phyloP scores from a whole-genome alignment of 2,888 invertebrate species.

The Lumbricus terrestris region DNA sequence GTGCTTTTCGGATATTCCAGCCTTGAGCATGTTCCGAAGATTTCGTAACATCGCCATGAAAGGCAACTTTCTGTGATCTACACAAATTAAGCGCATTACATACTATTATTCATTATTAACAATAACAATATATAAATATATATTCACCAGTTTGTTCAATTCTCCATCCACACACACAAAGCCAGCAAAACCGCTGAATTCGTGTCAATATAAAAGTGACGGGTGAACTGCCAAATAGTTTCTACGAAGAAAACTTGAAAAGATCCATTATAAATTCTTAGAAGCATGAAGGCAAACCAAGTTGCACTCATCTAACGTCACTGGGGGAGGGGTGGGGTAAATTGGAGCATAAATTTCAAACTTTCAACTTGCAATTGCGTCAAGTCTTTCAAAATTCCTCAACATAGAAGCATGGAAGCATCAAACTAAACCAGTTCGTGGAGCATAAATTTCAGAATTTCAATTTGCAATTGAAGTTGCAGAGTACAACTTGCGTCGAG shows the following conservation, averaged over 20 bases:
- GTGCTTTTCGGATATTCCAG: conserved; percentile 59
- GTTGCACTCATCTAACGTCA: too few relatives aligned
- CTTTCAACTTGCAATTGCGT: too few relatives aligned
- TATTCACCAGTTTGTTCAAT: neutral
- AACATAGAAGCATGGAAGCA: neutral
- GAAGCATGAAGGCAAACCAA: too few relatives aligned
- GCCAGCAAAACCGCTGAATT: neutral
- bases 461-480: too few relatives aligned
- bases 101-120: neutral
- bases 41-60: conserved; percentile 63
- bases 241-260: neutral
- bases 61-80: conserved; percentile 62
- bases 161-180: neutral
- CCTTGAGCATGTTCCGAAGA: conserved; percentile 60
- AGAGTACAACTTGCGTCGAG: too few relatives aligned
- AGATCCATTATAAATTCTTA: neutral
- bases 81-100: neutral
- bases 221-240: neutral
- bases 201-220: neutral
- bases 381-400: too few relatives aligned
- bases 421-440: too few relatives aligned
- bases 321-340: too few relatives aligned
- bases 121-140: too few relatives aligned
- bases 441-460: too few relatives aligned
- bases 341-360: too few relatives aligned